Percentiles rank a stretch among this genome's conserved stretches.
Evolutionary conservation across 1,140 invertebrate genomes (phyloP).

Genomic region (Cyclargus thomasi): DNA sequence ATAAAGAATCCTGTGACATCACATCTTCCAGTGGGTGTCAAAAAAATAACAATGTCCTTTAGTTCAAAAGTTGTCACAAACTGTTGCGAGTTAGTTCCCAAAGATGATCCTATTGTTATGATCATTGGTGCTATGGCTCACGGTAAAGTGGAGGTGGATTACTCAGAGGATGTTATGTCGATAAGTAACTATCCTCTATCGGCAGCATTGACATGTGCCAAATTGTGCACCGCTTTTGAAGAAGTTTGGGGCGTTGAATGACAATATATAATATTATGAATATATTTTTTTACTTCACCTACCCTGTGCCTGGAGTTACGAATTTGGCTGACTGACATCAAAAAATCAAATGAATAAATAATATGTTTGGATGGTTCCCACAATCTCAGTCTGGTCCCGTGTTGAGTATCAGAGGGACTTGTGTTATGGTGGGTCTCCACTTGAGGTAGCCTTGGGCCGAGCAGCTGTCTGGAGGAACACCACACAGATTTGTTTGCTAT

Average conservation of each 20-base stretch:
- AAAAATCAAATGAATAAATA: too few relatives aligned
- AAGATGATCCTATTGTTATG: slow-evolving; percentile 90
- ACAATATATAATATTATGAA: slow-evolving; percentile 27
- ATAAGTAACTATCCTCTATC: slow-evolving; percentile 98
- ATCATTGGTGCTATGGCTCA: slow-evolving; percentile 98
- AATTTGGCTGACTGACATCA: not conserved
- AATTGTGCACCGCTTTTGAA: slow-evolving; percentile 98
- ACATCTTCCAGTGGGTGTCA: slow-evolving; percentile 96
- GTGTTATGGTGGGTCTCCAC: too few relatives aligned
- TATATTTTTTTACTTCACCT: not conserved
- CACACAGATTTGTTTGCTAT: too few relatives aligned
- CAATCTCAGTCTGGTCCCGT: too few relatives aligned
- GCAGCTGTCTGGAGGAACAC: too few relatives aligned
- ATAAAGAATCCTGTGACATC: slow-evolving; percentile 98
- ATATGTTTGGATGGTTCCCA: too few relatives aligned
- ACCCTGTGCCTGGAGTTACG: not conserved
- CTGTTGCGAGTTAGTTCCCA: slow-evolving; percentile 87
- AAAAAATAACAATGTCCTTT: slow-evolving; percentile 94
- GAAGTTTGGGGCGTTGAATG: slow-evolving; percentile 93
- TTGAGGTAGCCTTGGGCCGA: too few relatives aligned
- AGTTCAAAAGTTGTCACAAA: slow-evolving; percentile 86
- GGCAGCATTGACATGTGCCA: slow-evolving; percentile 95
- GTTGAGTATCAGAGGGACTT: too few relatives aligned
- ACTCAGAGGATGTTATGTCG: slow-evolving; percentile 92
- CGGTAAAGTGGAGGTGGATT: slow-evolving; percentile 93